Evolutionary conservation across 2,888 invertebrate genomes (phyloP).

Genomic region (Periphyllus acericola): DNA sequence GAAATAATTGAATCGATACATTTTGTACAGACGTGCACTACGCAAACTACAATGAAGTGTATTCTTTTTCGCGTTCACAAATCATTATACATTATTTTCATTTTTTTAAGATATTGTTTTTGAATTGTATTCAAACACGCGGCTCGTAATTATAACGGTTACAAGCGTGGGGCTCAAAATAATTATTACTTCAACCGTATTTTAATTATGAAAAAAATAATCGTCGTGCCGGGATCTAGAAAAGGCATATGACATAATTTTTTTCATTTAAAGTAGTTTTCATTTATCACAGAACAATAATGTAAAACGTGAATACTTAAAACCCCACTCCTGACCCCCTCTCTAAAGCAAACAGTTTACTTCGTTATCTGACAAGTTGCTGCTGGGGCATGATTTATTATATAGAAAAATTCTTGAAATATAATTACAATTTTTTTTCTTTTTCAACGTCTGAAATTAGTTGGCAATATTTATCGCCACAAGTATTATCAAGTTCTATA

Average conservation of each 20-base stretch:
- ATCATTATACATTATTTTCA: neutral
- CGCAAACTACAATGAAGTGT: too few species aligned
- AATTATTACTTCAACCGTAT: neutral
- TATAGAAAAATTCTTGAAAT: too few species aligned
- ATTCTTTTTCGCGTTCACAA: too few species aligned
- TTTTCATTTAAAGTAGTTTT: neutral
- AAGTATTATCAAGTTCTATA: too few species aligned
- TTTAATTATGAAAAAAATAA: neutral
- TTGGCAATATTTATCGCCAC: too few species aligned
- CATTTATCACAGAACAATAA: neutral
- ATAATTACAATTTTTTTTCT: neutral
- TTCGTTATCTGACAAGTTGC: too few species aligned
- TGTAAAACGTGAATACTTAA: neutral
- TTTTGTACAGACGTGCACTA: too few species aligned
- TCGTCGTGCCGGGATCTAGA: neutral
- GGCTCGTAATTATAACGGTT: neutral
- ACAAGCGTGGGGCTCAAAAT: neutral
- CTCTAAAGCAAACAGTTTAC: too few species aligned
- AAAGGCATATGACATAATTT: neutral
- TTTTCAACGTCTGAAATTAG: too few species aligned
- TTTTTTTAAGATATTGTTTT: neutral
- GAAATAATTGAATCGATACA: too few species aligned
- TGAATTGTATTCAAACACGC: neutral
- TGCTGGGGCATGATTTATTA: too few species aligned
- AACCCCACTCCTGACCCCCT: too few species aligned